Conservation (phyloP, 1,140 invertebrate species). For the Apis florea region DNA sequence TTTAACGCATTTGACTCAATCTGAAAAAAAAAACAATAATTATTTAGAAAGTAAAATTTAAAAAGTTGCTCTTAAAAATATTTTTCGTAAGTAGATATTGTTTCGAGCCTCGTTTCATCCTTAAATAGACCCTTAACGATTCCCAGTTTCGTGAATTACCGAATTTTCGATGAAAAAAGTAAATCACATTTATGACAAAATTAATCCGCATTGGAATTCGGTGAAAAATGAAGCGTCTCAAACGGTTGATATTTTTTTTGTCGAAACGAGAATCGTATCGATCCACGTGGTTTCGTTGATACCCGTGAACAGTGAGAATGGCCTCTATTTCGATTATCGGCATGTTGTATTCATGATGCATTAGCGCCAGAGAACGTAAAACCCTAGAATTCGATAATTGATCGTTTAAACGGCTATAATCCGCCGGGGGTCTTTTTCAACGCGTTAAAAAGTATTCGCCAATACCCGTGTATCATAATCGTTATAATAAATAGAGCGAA, state of each 20-base stretch:
- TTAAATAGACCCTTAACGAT: too few species aligned
- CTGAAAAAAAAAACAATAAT: too few species aligned
- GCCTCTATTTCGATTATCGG: constrained; percentile 41
- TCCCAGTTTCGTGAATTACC: not conserved
- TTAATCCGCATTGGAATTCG: not conserved
- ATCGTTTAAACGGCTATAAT: constrained; percentile 29
- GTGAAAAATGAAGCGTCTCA: not conserved
- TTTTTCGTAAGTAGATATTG: too few species aligned
- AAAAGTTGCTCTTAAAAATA: too few species aligned
- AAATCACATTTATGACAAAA: not conserved
- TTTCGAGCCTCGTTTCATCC: too few species aligned
- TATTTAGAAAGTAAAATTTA: too few species aligned
- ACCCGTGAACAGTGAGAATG: constrained; percentile 24
- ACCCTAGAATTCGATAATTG: constrained; percentile 48
- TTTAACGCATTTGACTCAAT: too few species aligned
- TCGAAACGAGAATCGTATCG: not conserved
- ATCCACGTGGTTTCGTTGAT: not conserved
- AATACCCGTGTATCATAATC: not conserved
- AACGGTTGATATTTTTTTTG: constrained; percentile 2
- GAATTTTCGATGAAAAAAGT: not conserved
- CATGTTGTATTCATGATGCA: constrained; percentile 34
- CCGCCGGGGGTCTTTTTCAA: not conserved
- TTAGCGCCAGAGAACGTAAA: constrained; percentile 29
- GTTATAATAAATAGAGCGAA: not conserved
- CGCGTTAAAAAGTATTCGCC: not conserved